Conservation (phyloP, 2,797 vertebrate species). For the Poeciliopsis turneri region DNA sequence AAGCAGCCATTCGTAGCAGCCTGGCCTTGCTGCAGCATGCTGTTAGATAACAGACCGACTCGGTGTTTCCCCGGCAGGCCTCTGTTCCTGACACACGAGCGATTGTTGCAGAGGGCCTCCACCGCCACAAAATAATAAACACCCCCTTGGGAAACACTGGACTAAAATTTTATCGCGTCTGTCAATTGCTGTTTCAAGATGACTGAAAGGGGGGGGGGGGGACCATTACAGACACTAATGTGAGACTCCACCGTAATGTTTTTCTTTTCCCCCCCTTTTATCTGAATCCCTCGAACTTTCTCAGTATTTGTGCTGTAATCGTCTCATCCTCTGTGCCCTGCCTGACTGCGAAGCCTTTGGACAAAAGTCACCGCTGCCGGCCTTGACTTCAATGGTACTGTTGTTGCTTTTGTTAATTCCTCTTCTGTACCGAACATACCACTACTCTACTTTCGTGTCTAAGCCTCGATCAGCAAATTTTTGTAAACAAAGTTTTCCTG, state of each 20-base stretch:
- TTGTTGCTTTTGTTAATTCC: constrained; percentile 53
- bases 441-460: constrained; percentile 74
- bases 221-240: constrained; percentile 33
- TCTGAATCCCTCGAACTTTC: constrained; percentile 52
- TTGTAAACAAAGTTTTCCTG: constrained; percentile 72
- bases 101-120: constrained; percentile 58
- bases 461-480: constrained; percentile 60
- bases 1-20: constrained; percentile 67
- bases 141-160: constrained; percentile 70
- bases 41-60: constrained; percentile 40
- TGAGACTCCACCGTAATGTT: constrained; percentile 50
- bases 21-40: constrained; percentile 40
- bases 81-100: constrained; percentile 29
- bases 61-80: constrained; percentile 39
- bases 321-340: constrained; percentile 69
- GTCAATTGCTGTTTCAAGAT: constrained; percentile 61
- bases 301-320: constrained; percentile 69
- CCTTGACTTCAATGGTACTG: constrained; percentile 81
- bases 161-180: constrained; percentile 56
- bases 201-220: background rate
- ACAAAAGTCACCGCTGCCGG: constrained; percentile 76
- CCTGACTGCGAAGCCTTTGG: constrained; percentile 78
- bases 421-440: constrained; percentile 72
- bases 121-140: constrained; percentile 44
- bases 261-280: constrained; percentile 18